Conservation (phyloP, 2,797 vertebrate species). For the Triplophysa yarkandensis region DNA sequence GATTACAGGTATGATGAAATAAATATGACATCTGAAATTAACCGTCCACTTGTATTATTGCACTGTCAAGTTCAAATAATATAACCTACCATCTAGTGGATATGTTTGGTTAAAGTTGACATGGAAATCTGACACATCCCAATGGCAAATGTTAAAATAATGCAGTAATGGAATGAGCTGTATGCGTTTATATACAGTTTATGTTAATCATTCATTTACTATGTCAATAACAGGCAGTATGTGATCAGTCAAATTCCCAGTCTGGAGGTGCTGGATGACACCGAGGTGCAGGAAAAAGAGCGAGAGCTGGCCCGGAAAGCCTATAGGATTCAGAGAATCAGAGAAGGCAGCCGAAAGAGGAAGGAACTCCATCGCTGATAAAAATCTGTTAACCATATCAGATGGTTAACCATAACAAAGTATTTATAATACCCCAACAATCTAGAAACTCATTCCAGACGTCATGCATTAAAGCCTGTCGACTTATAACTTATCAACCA, state of each 20-base stretch:
- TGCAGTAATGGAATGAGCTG: background rate
- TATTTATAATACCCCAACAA: background rate
- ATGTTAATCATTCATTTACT: background rate
- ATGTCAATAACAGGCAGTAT: conserved; percentile 66
- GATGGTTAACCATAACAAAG: background rate
- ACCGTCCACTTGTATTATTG: background rate
- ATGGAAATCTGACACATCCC: background rate
- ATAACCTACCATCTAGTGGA: conserved; percentile 33
- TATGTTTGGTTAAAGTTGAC: conserved; percentile 2
- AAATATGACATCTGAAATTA: too few relatives aligned
- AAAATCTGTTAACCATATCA: background rate
- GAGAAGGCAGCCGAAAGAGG: conserved; percentile 62
- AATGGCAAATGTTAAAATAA: too few relatives aligned
- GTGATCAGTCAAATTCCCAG: conserved; percentile 79
- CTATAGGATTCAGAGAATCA: conserved; percentile 68
- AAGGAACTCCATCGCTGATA: conserved; percentile 61
- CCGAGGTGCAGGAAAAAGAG: conserved; percentile 74
- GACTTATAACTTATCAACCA: background rate
- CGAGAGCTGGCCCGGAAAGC: conserved; percentile 71
- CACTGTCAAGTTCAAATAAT: background rate
- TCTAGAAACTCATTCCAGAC: background rate
- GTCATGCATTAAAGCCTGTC: background rate
- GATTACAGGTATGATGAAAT: conserved; percentile 74
- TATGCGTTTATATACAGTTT: background rate
- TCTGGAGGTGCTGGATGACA: conserved; percentile 80